phyloP scores from a whole-genome alignment of 2,797 vertebrate species.

The Oreochromis grahami region DNA sequence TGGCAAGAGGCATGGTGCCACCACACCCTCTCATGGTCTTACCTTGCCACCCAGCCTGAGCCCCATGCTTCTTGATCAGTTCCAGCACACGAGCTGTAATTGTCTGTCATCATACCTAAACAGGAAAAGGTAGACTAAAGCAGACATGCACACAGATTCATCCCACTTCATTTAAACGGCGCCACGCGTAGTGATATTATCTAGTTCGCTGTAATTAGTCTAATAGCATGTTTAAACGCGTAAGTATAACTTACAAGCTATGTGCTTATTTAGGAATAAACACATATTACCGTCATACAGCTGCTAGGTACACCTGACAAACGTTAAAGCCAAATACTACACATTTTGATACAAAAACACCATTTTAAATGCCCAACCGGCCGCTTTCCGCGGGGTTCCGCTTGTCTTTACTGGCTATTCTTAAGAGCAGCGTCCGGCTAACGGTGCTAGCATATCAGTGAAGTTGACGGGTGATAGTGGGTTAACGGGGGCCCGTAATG shows the following conservation, averaged over 20 bases:
- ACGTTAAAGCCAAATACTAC: background rate
- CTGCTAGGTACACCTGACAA: background rate
- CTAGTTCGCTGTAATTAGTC: background rate
- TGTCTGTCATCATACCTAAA: constrained; percentile 60
- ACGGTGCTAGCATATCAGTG: background rate
- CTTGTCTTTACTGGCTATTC: background rate
- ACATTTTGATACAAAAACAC: background rate
- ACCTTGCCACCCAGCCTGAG: constrained; percentile 68
- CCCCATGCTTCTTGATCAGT: constrained; percentile 66
- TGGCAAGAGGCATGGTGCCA: background rate
- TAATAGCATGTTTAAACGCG: background rate
- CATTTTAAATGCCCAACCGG: background rate
- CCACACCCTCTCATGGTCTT: constrained; percentile 26
- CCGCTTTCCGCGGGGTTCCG: background rate
- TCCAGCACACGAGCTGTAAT: constrained; percentile 7
- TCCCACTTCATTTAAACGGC: background rate
- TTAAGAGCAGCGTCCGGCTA: background rate
- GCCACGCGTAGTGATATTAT: background rate
- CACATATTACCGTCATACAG: background rate
- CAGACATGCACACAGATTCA: background rate
- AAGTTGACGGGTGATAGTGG: fast-evolving
- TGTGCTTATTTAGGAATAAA: background rate
- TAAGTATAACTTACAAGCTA: background rate
- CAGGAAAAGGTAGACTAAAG: background rate
- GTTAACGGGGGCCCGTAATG: background rate